Base-by-base conservation (phyloP, 1,140 invertebrate species). In the Phymastichus coffea region DNA sequence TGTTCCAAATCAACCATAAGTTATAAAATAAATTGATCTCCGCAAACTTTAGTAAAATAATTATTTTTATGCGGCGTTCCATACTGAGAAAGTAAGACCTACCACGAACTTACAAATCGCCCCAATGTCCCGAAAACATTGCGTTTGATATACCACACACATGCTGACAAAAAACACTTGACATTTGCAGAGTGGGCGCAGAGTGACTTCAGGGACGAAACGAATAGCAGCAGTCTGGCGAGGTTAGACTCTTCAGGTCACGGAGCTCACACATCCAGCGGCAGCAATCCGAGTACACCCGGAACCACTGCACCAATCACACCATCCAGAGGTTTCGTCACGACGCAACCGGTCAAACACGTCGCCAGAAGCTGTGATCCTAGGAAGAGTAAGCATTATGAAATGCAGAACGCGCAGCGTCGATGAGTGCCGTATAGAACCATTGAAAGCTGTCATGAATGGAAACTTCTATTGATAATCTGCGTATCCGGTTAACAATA, bases 101-200 rank as follows among this genome's bases (percentile, higher is more conserved):
- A n/a, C n/a, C n/a, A n/a, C n/a, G n/a, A n/a, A n/a, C n/a, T n/a
- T n/a, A n/a, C n/a, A n/a, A n/a, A n/a, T n/a, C n/a, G n/a, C n/a
- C n/a, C n/a, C n/a, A n/a, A n/a, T n/a, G n/a, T n/a, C n/a, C n/a
- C n/a, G n/a, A n/a, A n/a, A n/a, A n/a, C n/a, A n/a, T n/a, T n/a
- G n/a, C n/a, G n/a, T n/a, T n/a, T n/a, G n/a, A n/a, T n/a, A n/a
- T n/a, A n/a, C n/a, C n/a, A n/a, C n/a, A n/a, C n/a, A n/a, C n/a
- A n/a, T n/a, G n/a, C n/a, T n/a, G n/a, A n/a, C n/a, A n/a, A n/a
- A n/a, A n/a, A n/a, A n/a, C n/a, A n/a, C 2, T 41, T 20, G 20
- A 12, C 9, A 47, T 25, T 88, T 86, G 67, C 83, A 92, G 90
- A 92, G 75, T 92, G 89, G 89, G 89, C 90, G 54, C 89, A 91